phyloP scores from a whole-genome alignment of 2,888 invertebrate species.

The Odiellus spinosus region DNA sequence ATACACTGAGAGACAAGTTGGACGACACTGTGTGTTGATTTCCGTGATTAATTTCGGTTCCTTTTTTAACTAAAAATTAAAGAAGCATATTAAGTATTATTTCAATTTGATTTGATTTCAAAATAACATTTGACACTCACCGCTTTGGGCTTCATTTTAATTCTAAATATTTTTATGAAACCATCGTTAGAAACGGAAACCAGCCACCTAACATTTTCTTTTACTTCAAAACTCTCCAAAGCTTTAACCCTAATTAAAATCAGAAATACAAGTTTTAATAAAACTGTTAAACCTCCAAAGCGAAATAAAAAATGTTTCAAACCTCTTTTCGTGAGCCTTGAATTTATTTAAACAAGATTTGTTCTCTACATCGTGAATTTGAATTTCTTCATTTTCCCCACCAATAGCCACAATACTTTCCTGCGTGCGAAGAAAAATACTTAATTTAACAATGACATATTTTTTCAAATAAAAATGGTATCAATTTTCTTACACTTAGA shows the following conservation, averaged over 20 bases:
- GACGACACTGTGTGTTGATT: conserved; percentile 14
- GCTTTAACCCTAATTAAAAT: conserved; percentile 8
- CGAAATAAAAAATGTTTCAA: no score
- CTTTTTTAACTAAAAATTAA: conserved; percentile 3
- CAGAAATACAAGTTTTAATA: no score
- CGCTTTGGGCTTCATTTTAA: conserved; percentile 9
- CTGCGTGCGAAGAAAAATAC: conserved; percentile 5
- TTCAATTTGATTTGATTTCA: neutral
- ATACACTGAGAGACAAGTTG: conserved; percentile 15
- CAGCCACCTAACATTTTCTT: conserved; percentile 3
- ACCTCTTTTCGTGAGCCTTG: conserved; percentile 10
- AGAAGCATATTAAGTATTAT: neutral
- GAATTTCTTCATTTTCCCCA: conserved; percentile 12
- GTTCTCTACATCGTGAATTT: conserved; percentile 8
- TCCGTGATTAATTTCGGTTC: conserved; percentile 11
- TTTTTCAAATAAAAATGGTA: conserved; percentile 4
- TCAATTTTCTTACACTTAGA: conserved; percentile 35
- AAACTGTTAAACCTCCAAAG: no score
- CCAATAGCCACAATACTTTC: conserved; percentile 13
- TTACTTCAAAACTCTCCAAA: neutral
- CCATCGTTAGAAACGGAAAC: conserved; percentile 16
- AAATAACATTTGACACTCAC: neutral
- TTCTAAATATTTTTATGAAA: conserved; percentile 15
- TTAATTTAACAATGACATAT: neutral
- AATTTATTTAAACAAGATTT: conserved; percentile 3